A percentile compares a stretch with the other conserved stretches of the same genome.
Conservation (phyloP, 2,113 vertebrate species). For the Syngnathus scovelli region DNA sequence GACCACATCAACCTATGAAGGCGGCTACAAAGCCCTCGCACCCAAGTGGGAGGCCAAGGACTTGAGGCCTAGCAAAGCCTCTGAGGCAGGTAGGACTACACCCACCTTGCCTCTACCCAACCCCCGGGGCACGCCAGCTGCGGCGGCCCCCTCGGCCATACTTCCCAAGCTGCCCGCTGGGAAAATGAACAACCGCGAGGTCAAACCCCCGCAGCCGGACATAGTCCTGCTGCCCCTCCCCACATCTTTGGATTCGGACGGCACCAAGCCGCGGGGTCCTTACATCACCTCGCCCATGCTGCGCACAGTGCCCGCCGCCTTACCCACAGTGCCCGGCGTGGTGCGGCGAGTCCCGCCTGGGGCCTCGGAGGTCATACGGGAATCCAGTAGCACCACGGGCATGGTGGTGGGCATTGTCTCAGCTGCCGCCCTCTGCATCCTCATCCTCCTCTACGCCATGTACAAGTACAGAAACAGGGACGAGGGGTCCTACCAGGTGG, state of each 20-base stretch:
- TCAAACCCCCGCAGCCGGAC: constrained; percentile 93
- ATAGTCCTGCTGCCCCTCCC: constrained; percentile 94
- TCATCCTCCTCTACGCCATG: constrained; percentile 99
- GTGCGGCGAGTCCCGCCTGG: constrained; percentile 86
- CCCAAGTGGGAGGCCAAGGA: constrained; percentile 99
- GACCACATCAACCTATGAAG: constrained; percentile 99
- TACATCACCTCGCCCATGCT: constrained; percentile 99
- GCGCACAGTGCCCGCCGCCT: constrained; percentile 92
- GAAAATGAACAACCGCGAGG: constrained; percentile 99
- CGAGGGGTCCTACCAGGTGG: constrained; percentile 98
- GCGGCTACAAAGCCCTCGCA: constrained; percentile 98
- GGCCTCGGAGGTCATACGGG: constrained; percentile 95
- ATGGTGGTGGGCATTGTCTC: constrained; percentile 99
- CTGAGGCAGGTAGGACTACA: constrained; percentile 96
- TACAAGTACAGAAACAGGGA: constrained; percentile 99
- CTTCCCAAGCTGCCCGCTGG: constrained; percentile 96
- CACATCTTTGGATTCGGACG: constrained; percentile 93
- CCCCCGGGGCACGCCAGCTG: constrained; percentile 82
- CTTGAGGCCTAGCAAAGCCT: constrained; percentile 99
- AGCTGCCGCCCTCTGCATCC: constrained; percentile 97
- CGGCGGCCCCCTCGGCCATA: constrained; percentile 85
- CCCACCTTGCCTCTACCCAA: constrained; percentile 90
- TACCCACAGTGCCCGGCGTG: constrained; percentile 91
- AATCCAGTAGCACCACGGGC: constrained; percentile 98
- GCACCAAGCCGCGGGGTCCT: constrained; percentile 93